Evolutionary conservation across 2,113 vertebrate genomes (phyloP).

Genomic region (Herpetotheres cachinnans): DNA sequence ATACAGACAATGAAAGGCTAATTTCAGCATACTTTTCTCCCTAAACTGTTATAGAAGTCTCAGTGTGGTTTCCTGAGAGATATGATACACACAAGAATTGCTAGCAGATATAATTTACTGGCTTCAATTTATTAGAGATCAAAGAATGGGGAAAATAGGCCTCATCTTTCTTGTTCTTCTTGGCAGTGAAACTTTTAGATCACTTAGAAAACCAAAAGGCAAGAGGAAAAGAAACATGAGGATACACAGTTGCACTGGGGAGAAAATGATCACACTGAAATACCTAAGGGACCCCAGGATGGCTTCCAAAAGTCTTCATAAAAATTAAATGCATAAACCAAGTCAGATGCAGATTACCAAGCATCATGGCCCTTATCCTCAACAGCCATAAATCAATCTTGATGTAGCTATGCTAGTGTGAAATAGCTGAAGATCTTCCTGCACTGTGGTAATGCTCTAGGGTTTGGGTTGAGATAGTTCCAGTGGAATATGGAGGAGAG

Average conservation of each 20-base stretch:
- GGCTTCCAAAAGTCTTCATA: neutral
- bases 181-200: neutral
- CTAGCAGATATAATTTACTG: constrained; percentile 24
- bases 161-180: constrained; percentile 24
- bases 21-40: neutral
- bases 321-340: constrained; percentile 3
- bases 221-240: neutral
- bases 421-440: neutral
- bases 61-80: constrained; percentile 12
- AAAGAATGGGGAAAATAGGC: neutral
- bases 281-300: neutral
- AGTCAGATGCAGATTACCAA: neutral
- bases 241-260: neutral
- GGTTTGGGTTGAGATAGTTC: neutral
- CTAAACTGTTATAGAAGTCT: neutral
- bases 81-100: constrained; percentile 3
- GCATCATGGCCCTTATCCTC: neutral
- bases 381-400: neutral
- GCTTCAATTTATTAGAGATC: constrained; percentile 16
- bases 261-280: neutral
- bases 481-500: neutral
- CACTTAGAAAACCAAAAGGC: neutral
- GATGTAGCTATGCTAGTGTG: neutral
- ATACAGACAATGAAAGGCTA: neutral
- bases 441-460: neutral